phyloP scores from a whole-genome alignment of 2,113 vertebrate species.

The Brienomyrus longianalis region DNA sequence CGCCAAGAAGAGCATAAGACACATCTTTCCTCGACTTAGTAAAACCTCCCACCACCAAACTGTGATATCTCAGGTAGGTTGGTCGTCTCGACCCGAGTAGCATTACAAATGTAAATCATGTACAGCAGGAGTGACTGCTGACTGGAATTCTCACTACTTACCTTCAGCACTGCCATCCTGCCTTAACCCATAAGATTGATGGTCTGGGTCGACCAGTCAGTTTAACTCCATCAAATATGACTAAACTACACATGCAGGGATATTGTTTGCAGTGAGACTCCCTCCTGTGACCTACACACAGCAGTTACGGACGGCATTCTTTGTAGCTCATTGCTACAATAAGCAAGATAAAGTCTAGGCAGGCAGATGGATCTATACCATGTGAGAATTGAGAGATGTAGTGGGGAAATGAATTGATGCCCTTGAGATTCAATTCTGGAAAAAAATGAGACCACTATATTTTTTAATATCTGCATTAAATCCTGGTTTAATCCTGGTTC shows the following conservation, averaged over 20 bases:
- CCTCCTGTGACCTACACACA: not conserved
- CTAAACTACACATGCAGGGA: not conserved
- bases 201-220: not conserved
- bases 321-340: not conserved
- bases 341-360: not conserved
- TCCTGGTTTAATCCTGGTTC: too few relatives aligned
- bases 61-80: not conserved
- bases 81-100: not conserved
- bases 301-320: not conserved
- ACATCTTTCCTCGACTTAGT: not conserved
- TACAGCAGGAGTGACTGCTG: not conserved
- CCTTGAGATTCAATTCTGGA: not conserved
- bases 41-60: not conserved
- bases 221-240: not conserved
- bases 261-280: not conserved
- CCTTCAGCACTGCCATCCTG: not conserved
- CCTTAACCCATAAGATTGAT: not conserved
- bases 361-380: not conserved
- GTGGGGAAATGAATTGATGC: not conserved
- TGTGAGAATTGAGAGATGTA: not conserved
- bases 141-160: not conserved
- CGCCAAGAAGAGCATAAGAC: not conserved
- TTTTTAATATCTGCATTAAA: too few relatives aligned
- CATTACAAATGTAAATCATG: not conserved
- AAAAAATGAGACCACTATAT: too few relatives aligned